Evolutionary conservation across 1,140 invertebrate genomes (phyloP).

Genomic region (Lasioglossum albipes): DNA sequence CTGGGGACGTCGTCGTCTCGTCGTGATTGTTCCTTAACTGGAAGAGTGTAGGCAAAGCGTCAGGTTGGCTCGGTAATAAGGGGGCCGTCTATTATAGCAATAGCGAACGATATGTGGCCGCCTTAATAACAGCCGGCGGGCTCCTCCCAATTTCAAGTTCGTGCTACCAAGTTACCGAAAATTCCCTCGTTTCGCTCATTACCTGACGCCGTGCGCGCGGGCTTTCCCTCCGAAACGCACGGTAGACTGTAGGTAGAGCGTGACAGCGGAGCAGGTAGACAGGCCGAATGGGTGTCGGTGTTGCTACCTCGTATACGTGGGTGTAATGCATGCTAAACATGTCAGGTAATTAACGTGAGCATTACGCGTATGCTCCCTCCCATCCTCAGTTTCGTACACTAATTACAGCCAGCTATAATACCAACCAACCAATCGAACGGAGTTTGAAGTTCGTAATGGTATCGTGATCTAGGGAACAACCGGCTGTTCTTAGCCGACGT

Average conservation of each 20-base stretch:
- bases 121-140: slow-evolving; percentile 44
- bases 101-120: slow-evolving; percentile 13
- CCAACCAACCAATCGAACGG: slow-evolving; percentile 30
- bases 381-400: slow-evolving; percentile 40
- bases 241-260: slow-evolving; percentile 19
- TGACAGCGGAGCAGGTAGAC: slow-evolving; percentile 44
- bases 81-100: background rate
- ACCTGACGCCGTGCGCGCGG: slow-evolving; percentile 31
- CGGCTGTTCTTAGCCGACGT: background rate
- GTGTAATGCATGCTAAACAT: slow-evolving; percentile 70
- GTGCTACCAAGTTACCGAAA: slow-evolving; percentile 39
- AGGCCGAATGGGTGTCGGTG: slow-evolving; percentile 13
- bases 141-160: slow-evolving; percentile 33
- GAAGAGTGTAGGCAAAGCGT: background rate
- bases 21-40: background rate
- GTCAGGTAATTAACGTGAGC: slow-evolving; percentile 65
- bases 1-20: slow-evolving; percentile 21
- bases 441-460: slow-evolving; percentile 37
- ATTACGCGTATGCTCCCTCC: slow-evolving; percentile 52
- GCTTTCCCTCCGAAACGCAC: background rate
- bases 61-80: no score
- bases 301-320: slow-evolving; percentile 38
- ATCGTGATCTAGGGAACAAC: slow-evolving; percentile 1
- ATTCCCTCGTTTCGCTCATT: slow-evolving; percentile 56
- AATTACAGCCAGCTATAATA: slow-evolving; percentile 48